Evolutionary conservation across 2,888 invertebrate species (phyloP).

Genomic region (Spisula subtruncata): DNA sequence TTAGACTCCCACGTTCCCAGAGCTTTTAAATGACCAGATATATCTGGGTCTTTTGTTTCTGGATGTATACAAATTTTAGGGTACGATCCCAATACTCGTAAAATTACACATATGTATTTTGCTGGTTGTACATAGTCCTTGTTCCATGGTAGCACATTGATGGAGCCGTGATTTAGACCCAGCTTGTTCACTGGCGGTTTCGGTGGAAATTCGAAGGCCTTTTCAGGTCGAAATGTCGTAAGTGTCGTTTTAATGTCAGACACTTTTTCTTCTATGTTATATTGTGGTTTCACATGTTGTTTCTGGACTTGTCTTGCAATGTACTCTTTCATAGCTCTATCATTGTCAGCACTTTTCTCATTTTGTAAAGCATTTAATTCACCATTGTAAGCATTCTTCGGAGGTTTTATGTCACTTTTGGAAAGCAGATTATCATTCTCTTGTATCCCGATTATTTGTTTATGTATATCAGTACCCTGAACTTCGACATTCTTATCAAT

Average conservation of each 20-base stretch:
- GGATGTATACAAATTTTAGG: slow-evolving; percentile 57
- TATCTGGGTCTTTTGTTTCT: slow-evolving; percentile 34
- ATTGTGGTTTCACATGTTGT: background rate
- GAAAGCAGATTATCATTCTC: no score
- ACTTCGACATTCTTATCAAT: background rate
- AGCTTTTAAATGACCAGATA: slow-evolving; percentile 41
- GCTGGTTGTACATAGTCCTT: background rate
- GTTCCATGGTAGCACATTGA: background rate
- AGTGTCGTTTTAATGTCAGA: background rate
- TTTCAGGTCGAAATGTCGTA: background rate
- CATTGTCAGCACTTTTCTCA: background rate
- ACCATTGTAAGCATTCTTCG: background rate
- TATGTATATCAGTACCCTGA: background rate
- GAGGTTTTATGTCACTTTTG: background rate
- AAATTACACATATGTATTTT: background rate
- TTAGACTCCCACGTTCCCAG: slow-evolving; percentile 46
- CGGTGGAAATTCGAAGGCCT: background rate
- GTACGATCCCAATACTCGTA: background rate
- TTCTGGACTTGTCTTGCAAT: background rate
- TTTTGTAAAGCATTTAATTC: background rate
- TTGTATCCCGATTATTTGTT: background rate
- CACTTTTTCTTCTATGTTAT: background rate
- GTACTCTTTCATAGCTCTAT: background rate
- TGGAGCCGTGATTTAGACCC: background rate
- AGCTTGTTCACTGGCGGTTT: background rate